Base-by-base conservation (phyloP, 2,113 vertebrate species). In the Ramphastos sulfuratus region DNA sequence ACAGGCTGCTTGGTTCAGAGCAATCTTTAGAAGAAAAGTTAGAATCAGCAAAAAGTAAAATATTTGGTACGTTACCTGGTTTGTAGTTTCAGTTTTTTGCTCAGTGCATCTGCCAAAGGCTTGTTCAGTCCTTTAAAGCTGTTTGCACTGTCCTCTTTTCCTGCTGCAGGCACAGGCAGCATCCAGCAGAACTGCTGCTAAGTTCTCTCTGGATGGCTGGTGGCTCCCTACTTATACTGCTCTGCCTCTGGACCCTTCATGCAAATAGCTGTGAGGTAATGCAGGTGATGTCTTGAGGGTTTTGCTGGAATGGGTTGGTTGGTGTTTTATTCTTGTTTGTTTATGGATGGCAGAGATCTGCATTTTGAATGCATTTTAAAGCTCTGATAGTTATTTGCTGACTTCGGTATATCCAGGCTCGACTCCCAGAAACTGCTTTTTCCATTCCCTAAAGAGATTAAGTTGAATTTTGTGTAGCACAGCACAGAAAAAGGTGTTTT, bases 291-390 rank as follows among this genome's bases (percentile, higher is more conserved):
- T 93, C 60, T 76, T 90, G 28, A 28, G 55, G 58, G 87, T 82
- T 71, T 39, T 52, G 50, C 23, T 30, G 27, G 27, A 27, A 27
- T 55, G 54, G 27, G 54, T 28, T 55, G 25, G 6, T 55, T 20
- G 15, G 12, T 61, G n/a, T n/a, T n/a, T n/a, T 52, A 25, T 52
- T 24, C 50, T 52, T 13, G 12, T 85, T 96, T 90, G 96, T 87
- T 89, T 42, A 83, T 77, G 97, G 97, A 97, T 98, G 97, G 98
- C 97, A 97, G 93, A 74, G 60, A 96, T 94, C 94, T 97, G 84
- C 72, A 59, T 96, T 92, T 93, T 75, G 37, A 66, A 85, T 64
- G 50, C n/a, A 44, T 66, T 92, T 93, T 77, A 91, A 73, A 85
- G 82, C n/a, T 79, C 39, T 60, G 30, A 20, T 33, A 48, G 39